Evolutionary conservation across 2,113 vertebrate species (phyloP), one percentile per base, ranked within the genome.

Genomic region (Psilopogon haemacephalus): DNA sequence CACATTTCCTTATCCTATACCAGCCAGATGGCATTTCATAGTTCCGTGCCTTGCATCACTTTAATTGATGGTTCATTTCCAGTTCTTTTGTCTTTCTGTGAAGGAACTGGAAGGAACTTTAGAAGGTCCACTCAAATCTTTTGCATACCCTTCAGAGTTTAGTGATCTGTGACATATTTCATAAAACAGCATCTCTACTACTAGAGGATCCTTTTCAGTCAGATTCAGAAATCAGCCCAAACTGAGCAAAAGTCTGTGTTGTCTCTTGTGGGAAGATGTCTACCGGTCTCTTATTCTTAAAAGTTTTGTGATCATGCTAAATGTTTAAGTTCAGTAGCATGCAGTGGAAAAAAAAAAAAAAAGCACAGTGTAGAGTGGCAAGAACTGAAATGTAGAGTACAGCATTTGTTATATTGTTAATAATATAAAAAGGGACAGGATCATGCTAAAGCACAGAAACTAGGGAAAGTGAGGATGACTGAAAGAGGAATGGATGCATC

Each of bases 1-100:
- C 72, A 32, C 15, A 19, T 82, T 89, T 89, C 78, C 46, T 93
- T 89, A 18, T 44, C 85, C 55, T 80, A 15, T 63, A 70, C 38
- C 26, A 81, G 16, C 59, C 85, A 85, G 91, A 69, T 96, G 78
- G 79, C 37, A 83, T 89, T 76, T 93, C 32, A 23, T 67, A 82
- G 54, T 75, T 75, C 50, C 44, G 0, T 84, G 77, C 75, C 52
- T 87, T 82, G 40, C 37, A 18, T 70, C 55, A n/a, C 55, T 89
- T 72, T 48, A 65, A 54, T 38, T 76, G 62, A 54, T 95, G 81
- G 74, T 90, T 90, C 71, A 56, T 65, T 94, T 91, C 70, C 82
- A 87, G 68, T 77, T 91, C 46, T 89, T 11, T 70, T 55, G 63
- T 30, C 52, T 73, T 77, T 83, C 64, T 63, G 24, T 90, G 42